A percentile compares a stretch with the other conserved stretches of the same genome.
Evolutionary conservation across 2,113 vertebrate species (phyloP).

Genomic region (Corydoras maculifer): DNA sequence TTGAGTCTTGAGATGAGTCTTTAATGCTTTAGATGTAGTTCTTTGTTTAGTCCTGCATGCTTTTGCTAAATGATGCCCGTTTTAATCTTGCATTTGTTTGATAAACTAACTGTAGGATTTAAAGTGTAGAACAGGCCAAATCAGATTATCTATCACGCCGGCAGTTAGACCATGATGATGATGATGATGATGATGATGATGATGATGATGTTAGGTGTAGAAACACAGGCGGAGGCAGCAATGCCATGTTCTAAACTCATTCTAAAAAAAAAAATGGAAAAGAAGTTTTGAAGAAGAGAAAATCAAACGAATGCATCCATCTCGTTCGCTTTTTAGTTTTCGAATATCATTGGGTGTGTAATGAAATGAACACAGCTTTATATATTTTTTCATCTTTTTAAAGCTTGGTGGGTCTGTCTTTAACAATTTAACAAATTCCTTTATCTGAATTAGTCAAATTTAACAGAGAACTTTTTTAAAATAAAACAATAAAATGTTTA

Average conservation of each 20-base stretch:
- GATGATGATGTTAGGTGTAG: constrained; percentile 66
- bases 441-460: too few species aligned
- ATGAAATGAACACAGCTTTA: background rate
- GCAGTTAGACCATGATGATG: constrained; percentile 73
- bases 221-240: constrained; percentile 59
- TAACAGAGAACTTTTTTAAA: too few species aligned
- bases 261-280: constrained; percentile 62
- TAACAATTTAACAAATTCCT: too few species aligned
- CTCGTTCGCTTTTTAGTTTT: constrained; percentile 19
- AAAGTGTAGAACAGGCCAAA: constrained; percentile 66
- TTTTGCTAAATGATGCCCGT: constrained; percentile 91
- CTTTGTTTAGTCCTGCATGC: constrained; percentile 93
- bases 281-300: constrained; percentile 52
- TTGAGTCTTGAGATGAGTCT: constrained; percentile 67
- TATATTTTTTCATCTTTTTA: background rate
- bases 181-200: constrained; percentile 58
- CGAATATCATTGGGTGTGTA: background rate
- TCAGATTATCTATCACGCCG: constrained; percentile 67
- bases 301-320: constrained; percentile 67
- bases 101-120: constrained; percentile 77
- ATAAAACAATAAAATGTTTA: background rate
- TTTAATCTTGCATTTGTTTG: constrained; percentile 46
- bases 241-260: constrained; percentile 56
- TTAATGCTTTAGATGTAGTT: constrained; percentile 59
- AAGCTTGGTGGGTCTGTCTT: constrained; percentile 9